Percentiles rank a stretch among this genome's conserved stretches.
These are phyloP conservation scores for Archips xylosteana DNA, from an alignment of 2,888 invertebrate species.

Conservation along the genomic window DNA sequence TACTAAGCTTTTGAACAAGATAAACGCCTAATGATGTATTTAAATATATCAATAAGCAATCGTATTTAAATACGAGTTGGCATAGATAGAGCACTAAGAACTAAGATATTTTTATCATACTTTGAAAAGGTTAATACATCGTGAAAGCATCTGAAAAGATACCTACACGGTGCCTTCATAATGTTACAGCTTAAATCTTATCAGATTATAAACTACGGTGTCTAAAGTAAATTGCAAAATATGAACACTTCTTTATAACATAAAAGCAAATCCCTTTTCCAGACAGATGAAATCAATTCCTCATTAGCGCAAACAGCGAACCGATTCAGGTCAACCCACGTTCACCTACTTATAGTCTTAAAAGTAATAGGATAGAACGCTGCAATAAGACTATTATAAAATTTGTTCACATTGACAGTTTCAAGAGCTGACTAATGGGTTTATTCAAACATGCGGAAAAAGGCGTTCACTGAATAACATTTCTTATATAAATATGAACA, in stretches of 20 bases:
- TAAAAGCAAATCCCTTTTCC: slow-evolving; percentile 14
- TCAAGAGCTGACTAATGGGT: slow-evolving; percentile 55
- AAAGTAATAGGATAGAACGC: slow-evolving; percentile 46
- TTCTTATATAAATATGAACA: background rate
- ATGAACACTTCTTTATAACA: background rate
- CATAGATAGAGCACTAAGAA: no score
- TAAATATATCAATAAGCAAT: no score
- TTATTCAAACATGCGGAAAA: slow-evolving; percentile 56
- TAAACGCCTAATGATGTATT: no score
- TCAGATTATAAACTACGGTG: background rate
- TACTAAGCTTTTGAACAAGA: no score
- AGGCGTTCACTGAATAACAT: slow-evolving; percentile 34
- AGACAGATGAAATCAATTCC: slow-evolving; percentile 19
- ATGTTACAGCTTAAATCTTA: no score
- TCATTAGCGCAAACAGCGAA: slow-evolving; percentile 29
- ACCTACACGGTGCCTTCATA: no score
- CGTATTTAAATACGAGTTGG: no score
- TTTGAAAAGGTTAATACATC: no score
- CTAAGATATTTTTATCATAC: no score
- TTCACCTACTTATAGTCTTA: slow-evolving; percentile 21
- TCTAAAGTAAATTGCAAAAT: background rate
- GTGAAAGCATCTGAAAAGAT: no score
- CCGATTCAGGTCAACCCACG: slow-evolving; percentile 32
- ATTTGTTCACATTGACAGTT: slow-evolving; percentile 42
- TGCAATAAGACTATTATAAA: slow-evolving; percentile 44